Conservation (phyloP, 2,113 vertebrate genomes). For the Pedetes capensis region DNA sequence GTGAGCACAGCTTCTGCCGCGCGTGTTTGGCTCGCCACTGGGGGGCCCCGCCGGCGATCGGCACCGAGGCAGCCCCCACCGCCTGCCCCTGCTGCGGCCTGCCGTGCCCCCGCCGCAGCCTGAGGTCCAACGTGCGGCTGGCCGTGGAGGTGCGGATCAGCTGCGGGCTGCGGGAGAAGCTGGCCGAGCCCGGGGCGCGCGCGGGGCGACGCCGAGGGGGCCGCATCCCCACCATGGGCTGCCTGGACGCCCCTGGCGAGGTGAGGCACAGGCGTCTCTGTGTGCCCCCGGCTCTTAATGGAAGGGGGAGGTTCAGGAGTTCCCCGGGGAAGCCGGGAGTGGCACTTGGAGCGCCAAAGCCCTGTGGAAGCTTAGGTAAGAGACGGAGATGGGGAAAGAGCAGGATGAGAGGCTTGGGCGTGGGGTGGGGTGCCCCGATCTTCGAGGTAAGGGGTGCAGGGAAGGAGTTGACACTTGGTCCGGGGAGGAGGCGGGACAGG, state of each 20-base stretch:
- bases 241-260: constrained; percentile 62
- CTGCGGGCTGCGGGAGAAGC: constrained; percentile 76
- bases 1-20: constrained; percentile 83
- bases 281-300: too few relatives aligned
- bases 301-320: not conserved
- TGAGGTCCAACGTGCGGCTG: constrained; percentile 81
- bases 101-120: constrained; percentile 77
- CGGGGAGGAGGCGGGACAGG: not conserved
- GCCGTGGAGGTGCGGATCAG: constrained; percentile 82
- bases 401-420: not conserved
- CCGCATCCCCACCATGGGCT: constrained; percentile 77
- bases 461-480: not conserved
- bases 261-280: not conserved
- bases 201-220: constrained; percentile 60
- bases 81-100: constrained; percentile 78
- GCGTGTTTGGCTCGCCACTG: constrained; percentile 77
- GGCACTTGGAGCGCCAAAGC: not conserved
- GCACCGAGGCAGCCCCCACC: constrained; percentile 37
- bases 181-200: constrained; percentile 52
- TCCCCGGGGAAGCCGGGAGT: not conserved
- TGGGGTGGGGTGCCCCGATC: not conserved
- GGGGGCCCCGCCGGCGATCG: not conserved
- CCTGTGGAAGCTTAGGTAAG: not conserved
- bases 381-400: not conserved
- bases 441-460: not conserved